Evolutionary conservation across 30 jellyfish, hydroid and myxozoan species (phyloP), one percentile per base, ranked within the genome.

Genomic region (Turritopsis dohrnii): DNA sequence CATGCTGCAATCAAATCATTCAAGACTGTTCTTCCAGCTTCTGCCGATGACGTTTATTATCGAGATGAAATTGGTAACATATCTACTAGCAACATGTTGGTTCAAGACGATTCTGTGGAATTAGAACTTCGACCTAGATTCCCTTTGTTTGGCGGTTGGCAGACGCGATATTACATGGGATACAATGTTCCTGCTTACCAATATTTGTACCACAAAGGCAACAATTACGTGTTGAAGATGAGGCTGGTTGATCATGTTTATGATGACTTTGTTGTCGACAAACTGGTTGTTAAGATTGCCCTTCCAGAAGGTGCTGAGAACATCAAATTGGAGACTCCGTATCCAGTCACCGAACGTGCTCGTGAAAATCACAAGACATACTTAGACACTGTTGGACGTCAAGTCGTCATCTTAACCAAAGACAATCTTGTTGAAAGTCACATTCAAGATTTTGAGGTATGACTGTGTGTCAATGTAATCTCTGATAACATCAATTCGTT

Each of bases 101-200:
- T 71, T 54, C 92, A 80, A 31, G 95, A 88, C 24, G 96, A 89
- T 66, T 76, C 96, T 28, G 96, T 88, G 21, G 98, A 88, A 28
- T 86, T 93, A 29, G 96, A 93, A 30, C 93, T 93, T 21, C 89
- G 96, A 53, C 98, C 98, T 73, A 81, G 98, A 71, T 93, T 93
- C 72, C 98, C 98, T 1, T 84, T 93, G 84, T 93, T 93, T 79
- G 98, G 98, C 21, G 98, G 98, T 66, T 93, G 98, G 98, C 92
- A 93, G 71, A 93, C 98, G 16, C 86, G 87, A 69, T 93, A 93
- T 79, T 89, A 85, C 90, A 79, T 93, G 66, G 98, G 96, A 26
- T 93, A 93, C 90, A 93, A 88, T 72, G 90, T 93, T 52, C 96
- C 98, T 27, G 89, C 96, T 21, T 89, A 89, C 79, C 92, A 93